Evolutionary conservation across 2,113 vertebrate genomes (phyloP).

Genomic region (Actinemys pallida): DNA sequence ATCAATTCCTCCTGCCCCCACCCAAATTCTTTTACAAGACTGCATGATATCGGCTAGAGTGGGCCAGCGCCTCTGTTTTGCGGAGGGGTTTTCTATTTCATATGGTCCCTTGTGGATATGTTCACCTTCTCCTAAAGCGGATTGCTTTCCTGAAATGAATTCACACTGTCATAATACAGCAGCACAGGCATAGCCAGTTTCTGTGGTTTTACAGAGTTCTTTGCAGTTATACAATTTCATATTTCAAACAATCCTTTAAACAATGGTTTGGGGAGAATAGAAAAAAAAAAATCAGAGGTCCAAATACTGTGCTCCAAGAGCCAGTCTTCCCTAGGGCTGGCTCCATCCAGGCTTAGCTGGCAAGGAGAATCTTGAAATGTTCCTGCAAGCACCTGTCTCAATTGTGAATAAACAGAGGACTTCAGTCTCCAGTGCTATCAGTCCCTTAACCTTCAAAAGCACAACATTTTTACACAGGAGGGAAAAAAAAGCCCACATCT

Average conservation of each 20-base stretch:
- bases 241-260: neutral
- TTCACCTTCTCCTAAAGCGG: neutral
- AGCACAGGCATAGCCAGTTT: neutral
- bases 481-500: neutral
- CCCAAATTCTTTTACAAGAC: neutral
- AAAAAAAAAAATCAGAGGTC: fast-evolving
- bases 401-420: neutral
- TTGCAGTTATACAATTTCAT: neutral
- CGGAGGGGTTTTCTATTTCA: neutral
- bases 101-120: neutral
- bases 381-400: neutral
- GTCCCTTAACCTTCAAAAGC: neutral
- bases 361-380: fast-evolving
- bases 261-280: neutral
- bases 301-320: fast-evolving
- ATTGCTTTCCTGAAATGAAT: neutral
- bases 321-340: neutral
- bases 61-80: neutral
- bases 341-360: fast-evolving
- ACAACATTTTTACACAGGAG: neutral
- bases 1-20: neutral
- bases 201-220: neutral
- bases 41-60: neutral
- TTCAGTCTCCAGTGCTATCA: neutral
- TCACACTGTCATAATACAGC: neutral